Conservation (phyloP, 2,113 vertebrate species). For the Microtus oregoni region DNA sequence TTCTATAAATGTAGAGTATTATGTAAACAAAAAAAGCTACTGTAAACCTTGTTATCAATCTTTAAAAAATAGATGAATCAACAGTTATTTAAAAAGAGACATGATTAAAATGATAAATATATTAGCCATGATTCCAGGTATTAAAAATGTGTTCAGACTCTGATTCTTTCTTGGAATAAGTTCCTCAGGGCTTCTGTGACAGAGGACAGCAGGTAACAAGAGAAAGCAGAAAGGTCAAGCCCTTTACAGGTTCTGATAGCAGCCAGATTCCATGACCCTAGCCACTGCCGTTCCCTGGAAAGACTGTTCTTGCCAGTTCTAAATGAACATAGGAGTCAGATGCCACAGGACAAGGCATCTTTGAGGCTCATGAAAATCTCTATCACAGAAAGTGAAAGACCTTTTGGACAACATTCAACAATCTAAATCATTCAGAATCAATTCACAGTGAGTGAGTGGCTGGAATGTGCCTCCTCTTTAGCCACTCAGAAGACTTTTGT, state of each 20-base stretch:
- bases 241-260: background rate
- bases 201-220: background rate
- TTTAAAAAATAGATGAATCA: background rate
- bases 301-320: background rate
- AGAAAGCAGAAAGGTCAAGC: background rate
- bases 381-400: conserved; percentile 47
- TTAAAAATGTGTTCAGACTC: background rate
- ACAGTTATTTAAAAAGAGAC: background rate
- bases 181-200: background rate
- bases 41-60: background rate
- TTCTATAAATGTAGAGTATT: conserved; percentile 12
- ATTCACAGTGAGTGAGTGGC: conserved; percentile 62
- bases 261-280: background rate
- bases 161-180: background rate
- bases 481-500: conserved; percentile 14
- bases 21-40: conserved; percentile 15
- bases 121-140: background rate
- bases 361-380: conserved; percentile 55
- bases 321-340: background rate
- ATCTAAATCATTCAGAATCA: conserved; percentile 60
- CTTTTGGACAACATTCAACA: conserved; percentile 63
- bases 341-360: background rate
- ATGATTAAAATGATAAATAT: background rate
- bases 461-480: conserved; percentile 31
- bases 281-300: background rate